phyloP scores from a whole-genome alignment of 2,797 vertebrate species.

The Peromyscus attwateri region DNA sequence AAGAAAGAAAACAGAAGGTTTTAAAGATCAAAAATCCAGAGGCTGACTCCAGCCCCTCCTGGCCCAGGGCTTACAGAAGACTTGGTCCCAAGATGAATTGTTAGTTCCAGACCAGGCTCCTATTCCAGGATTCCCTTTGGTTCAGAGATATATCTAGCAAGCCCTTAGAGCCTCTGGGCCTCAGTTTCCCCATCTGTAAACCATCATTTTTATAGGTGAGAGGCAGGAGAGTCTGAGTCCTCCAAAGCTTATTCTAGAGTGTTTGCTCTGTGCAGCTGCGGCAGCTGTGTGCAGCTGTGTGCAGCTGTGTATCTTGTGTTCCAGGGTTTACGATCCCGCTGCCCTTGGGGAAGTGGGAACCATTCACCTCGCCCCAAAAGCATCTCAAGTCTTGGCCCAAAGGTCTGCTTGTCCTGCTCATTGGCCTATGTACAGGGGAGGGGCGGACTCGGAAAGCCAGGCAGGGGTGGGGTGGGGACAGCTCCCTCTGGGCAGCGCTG shows the following conservation, averaged over 20 bases:
- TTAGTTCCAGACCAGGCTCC: background rate
- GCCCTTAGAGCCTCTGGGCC: background rate
- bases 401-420: background rate
- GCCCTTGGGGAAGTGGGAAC: slow-evolving; percentile 66
- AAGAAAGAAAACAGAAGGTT: background rate
- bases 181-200: slow-evolving; percentile 69
- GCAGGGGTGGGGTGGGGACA: slow-evolving; percentile 53
- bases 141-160: background rate
- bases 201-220: background rate
- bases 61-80: background rate
- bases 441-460: background rate
- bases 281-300: background rate
- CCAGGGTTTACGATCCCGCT: slow-evolving; percentile 51
- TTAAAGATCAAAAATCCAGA: background rate
- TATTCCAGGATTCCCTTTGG: background rate
- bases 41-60: background rate
- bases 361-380: background rate
- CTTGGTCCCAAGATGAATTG: background rate
- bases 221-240: background rate
- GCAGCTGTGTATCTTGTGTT: background rate
- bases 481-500: slow-evolving; percentile 61
- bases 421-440: slow-evolving; percentile 1
- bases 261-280: background rate
- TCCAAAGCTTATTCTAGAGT: background rate
- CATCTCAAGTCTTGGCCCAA: slow-evolving; percentile 61